phyloP scores from a whole-genome alignment of 2,113 vertebrate genomes.

The Sapayoa aenigma region DNA sequence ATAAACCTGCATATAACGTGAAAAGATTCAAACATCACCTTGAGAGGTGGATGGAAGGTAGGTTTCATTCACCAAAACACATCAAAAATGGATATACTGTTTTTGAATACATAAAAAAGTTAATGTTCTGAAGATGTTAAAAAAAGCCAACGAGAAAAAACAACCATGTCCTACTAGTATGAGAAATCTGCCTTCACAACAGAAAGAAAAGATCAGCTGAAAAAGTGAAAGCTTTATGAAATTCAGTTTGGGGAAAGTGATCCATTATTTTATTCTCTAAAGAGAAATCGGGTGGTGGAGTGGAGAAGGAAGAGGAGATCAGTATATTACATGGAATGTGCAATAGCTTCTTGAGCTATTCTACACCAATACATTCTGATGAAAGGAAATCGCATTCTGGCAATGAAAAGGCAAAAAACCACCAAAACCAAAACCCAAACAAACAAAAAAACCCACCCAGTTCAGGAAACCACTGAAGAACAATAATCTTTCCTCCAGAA shows the following conservation, averaged over 20 bases:
- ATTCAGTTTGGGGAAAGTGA: not conserved
- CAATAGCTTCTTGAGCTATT: not conserved
- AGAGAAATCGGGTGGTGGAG: not conserved
- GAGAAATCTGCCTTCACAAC: not conserved
- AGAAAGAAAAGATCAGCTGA: not conserved
- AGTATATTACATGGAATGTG: not conserved
- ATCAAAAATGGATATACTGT: not conserved
- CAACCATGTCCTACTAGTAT: not conserved
- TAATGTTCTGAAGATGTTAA: not conserved
- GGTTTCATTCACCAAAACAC: not conserved
- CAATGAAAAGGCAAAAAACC: not conserved
- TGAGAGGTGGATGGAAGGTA: not conserved
- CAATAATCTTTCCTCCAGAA: not conserved
- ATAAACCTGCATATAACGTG: not conserved
- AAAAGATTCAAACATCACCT: not conserved
- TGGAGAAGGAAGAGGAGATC: not conserved
- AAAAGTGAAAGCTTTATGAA: not conserved
- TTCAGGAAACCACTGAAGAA: not conserved
- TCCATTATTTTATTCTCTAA: not conserved
- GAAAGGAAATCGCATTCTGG: constrained; percentile 40
- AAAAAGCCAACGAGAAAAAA: not conserved
- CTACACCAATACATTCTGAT: not conserved
- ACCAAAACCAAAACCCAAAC: not conserved
- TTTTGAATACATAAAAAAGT: not conserved
- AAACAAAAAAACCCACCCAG: not conserved